Percentiles rank a stretch among this genome's conserved stretches.
These are phyloP conservation scores for Calephelis virginiensis DNA, from an alignment of 1,140 invertebrate genomes.

Conservation along the genomic window DNA sequence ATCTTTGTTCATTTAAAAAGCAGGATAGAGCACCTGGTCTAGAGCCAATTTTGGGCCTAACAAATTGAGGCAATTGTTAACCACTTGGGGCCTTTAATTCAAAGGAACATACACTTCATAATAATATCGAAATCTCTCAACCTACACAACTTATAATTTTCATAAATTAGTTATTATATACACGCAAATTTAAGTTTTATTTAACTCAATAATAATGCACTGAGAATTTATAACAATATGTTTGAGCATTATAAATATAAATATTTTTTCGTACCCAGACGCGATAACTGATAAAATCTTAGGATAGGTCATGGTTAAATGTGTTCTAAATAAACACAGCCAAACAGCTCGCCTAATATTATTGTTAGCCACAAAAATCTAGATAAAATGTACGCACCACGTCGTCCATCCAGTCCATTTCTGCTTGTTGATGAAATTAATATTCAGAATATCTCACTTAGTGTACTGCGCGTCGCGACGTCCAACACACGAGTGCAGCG, in stretches of 20 bases:
- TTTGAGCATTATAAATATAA: neutral
- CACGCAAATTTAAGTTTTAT: constrained; percentile 10
- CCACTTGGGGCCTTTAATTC: constrained; percentile 32
- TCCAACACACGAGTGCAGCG: constrained; percentile 72
- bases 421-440: constrained; percentile 48
- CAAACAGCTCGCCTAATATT: constrained; percentile 15
- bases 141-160: neutral
- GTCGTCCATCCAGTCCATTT: constrained; percentile 74
- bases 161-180: neutral
- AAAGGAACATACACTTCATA: constrained; percentile 1
- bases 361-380: constrained; percentile 22
- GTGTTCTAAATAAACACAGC: constrained; percentile 25
- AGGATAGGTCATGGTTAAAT: constrained; percentile 68
- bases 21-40: constrained; percentile 36
- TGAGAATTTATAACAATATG: neutral
- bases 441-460: constrained; percentile 51
- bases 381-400: constrained; percentile 62
- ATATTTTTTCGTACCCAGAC: neutral
- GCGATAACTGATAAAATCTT: constrained; percentile 58
- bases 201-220: neutral
- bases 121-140: neutral
- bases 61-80: constrained; percentile 38
- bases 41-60: constrained; percentile 40
- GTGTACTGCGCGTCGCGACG: constrained; percentile 70
- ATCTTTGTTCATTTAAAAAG: constrained; percentile 31